phyloP scores from a whole-genome alignment of 1,140 invertebrate species.

The Lasaia peninsularis region DNA sequence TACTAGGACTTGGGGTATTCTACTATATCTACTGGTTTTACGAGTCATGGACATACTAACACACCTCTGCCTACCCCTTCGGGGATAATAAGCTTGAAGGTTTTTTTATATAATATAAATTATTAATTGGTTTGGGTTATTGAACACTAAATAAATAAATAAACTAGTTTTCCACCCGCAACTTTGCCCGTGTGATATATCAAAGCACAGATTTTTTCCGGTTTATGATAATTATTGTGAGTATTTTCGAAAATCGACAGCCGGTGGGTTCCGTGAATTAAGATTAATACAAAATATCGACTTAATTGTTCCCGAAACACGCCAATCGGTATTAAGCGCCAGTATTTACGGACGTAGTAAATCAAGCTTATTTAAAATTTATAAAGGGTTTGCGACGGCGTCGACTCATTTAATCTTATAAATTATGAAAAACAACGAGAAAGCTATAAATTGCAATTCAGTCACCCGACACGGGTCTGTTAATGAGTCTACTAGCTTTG shows the following conservation, averaged over 20 bases:
- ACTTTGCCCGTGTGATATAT: too few relatives aligned
- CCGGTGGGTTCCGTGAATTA: slow-evolving; percentile 6
- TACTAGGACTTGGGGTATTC: too few relatives aligned
- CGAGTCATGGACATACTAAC: too few relatives aligned
- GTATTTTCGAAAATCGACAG: too few relatives aligned
- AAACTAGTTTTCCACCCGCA: too few relatives aligned
- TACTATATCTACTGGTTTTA: too few relatives aligned
- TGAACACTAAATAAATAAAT: too few relatives aligned
- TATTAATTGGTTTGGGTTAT: too few relatives aligned
- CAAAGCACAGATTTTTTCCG: too few relatives aligned
- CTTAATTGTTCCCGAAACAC: slow-evolving; percentile 6
- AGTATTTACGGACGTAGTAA: slow-evolving; percentile 44
- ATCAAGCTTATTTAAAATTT: slow-evolving; percentile 63
- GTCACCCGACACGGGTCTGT: slow-evolving; percentile 44
- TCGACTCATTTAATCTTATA: slow-evolving; percentile 52
- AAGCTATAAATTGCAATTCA: slow-evolving; percentile 62
- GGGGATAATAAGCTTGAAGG: too few relatives aligned
- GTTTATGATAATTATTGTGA: slow-evolving; percentile 10
- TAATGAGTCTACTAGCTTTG: slow-evolving; percentile 30
- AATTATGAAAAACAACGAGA: slow-evolving; percentile 65
- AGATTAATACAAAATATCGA: not conserved
- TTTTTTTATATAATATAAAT: too few relatives aligned
- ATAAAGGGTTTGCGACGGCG: slow-evolving; percentile 48
- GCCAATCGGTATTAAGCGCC: slow-evolving; percentile 24
- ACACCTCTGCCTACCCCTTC: too few relatives aligned